Percentiles rank a stretch among this genome's conserved stretches.
Evolutionary conservation across 2,113 vertebrate genomes (phyloP).

Genomic region (Synchiropus splendidus): DNA sequence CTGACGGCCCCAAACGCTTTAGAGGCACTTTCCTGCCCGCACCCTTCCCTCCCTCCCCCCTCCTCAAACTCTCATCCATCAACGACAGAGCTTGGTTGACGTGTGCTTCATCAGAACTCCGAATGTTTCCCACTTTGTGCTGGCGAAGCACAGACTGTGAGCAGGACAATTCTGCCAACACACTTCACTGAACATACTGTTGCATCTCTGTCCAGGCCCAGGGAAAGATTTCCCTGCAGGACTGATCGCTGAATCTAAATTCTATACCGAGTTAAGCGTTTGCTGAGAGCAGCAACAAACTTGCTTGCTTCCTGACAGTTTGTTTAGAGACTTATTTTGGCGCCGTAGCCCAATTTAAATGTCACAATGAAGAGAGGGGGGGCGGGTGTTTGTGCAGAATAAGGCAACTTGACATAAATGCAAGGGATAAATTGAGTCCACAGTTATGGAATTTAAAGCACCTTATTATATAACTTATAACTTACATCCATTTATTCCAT

Average conservation of each 20-base stretch:
- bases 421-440: too few species aligned
- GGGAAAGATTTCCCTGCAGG: conserved; percentile 1
- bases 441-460: too few species aligned
- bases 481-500: too few species aligned
- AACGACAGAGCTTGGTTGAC: conserved; percentile 48
- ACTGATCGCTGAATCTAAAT: neutral
- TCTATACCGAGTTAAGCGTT: conserved; percentile 5
- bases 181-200: neutral
- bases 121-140: conserved; percentile 36
- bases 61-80: conserved; percentile 51
- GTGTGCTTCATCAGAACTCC: conserved; percentile 56
- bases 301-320: conserved; percentile 5
- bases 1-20: conserved; percentile 33
- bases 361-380: too few species aligned
- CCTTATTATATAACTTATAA: too few species aligned
- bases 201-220: conserved; percentile 1
- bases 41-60: conserved; percentile 20
- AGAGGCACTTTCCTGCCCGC: conserved; percentile 31
- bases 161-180: too few species aligned
- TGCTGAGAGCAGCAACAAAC: neutral
- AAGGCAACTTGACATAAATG: too few species aligned
- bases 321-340: neutral
- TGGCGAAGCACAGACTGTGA: neutral
- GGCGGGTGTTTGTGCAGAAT: too few species aligned
- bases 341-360: too few species aligned